These are phyloP conservation scores for Fulmarus glacialis DNA, from an alignment of 2,113 vertebrate genomes.

Conservation along the genomic window DNA sequence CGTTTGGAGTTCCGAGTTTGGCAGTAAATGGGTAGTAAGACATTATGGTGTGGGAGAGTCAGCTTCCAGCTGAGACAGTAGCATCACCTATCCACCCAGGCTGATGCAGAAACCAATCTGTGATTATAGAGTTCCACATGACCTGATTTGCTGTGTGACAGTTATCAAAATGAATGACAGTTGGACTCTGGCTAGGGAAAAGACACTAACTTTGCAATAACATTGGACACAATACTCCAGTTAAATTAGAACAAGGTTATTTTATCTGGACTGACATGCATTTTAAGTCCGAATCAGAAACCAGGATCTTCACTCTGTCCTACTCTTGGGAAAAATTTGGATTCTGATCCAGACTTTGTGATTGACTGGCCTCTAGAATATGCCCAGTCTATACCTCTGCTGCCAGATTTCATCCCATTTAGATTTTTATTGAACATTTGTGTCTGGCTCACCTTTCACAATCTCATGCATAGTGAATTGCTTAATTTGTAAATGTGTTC, in stretches of 20 bases:
- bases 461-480: not conserved
- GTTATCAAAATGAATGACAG: conserved; percentile 40
- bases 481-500: conserved; percentile 9
- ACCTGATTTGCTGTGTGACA: conserved; percentile 21
- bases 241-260: conserved; percentile 33
- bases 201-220: conserved; percentile 26
- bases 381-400: not conserved
- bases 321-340: not conserved
- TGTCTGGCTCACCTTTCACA: not conserved
- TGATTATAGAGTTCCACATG: not conserved
- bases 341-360: not conserved
- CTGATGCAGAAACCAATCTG: not conserved
- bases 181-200: not conserved
- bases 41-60: not conserved
- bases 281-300: conserved; percentile 15
- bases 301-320: not conserved
- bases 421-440: not conserved
- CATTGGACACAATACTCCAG: not conserved
- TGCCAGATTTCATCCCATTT: not conserved
- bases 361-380: not conserved
- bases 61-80: not conserved
- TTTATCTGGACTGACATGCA: not conserved
- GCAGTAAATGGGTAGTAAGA: not conserved
- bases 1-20: not conserved
- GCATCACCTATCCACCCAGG: not conserved